These are phyloP conservation scores for Thereva unica DNA, from an alignment of 2,888 invertebrate genomes.

Conservation along the genomic window DNA sequence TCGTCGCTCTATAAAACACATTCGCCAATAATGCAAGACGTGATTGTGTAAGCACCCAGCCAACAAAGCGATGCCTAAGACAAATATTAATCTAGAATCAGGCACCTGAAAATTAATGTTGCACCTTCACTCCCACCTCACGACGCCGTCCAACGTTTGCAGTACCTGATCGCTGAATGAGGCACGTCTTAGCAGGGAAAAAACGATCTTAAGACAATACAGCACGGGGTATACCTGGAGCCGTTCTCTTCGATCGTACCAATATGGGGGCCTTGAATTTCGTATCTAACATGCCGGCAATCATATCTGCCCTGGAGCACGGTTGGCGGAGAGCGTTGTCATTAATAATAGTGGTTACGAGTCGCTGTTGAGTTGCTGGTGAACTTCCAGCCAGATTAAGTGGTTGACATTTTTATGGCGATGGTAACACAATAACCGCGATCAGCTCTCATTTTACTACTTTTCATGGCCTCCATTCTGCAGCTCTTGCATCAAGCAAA, in stretches of 20 bases:
- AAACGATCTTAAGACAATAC: slow-evolving; percentile 14
- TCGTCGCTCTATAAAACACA: too few relatives aligned
- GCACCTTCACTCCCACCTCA: too few relatives aligned
- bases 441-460: slow-evolving; percentile 9
- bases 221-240: neutral
- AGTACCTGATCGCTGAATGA: too few relatives aligned
- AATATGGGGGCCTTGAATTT: slow-evolving; percentile 4
- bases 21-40: too few relatives aligned
- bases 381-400: slow-evolving; percentile 9
- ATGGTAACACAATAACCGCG: slow-evolving; percentile 19
- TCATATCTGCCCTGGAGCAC: slow-evolving; percentile 1
- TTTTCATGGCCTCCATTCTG: slow-evolving; percentile 1
- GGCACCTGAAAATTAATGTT: too few relatives aligned
- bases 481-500: slow-evolving; percentile 8
- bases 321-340: neutral
- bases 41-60: too few relatives aligned
- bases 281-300: neutral
- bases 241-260: neutral
- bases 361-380: neutral
- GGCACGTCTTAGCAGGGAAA: neutral
- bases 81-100: too few relatives aligned
- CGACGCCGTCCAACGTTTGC: too few relatives aligned
- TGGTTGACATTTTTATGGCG: slow-evolving; percentile 20
- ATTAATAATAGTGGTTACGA: slow-evolving; percentile 8
- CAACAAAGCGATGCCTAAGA: too few relatives aligned